A percentile compares a stretch with the other conserved stretches of the same genome.
Conservation (phyloP, 2,797 vertebrate genomes). For the Stomatorhinus walkeri region DNA sequence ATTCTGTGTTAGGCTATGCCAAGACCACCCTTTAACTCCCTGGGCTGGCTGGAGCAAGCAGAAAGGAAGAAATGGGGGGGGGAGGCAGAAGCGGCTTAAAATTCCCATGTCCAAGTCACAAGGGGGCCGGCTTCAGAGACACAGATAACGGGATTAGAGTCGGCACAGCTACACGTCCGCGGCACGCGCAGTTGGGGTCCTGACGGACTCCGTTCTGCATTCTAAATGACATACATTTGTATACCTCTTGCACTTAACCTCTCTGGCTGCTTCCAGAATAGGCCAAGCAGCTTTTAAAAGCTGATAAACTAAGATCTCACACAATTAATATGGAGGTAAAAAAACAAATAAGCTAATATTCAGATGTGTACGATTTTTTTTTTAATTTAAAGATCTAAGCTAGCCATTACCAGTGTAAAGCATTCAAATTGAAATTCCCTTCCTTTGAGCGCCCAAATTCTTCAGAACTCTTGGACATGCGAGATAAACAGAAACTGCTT, state of each 20-base stretch:
- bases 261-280: conserved; percentile 19
- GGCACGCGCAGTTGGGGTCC: conserved; percentile 51
- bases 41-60: neutral
- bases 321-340: neutral
- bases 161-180: conserved; percentile 59
- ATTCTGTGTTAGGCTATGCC: neutral
- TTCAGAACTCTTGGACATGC: neutral
- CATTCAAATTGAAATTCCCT: neutral
- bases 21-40: neutral
- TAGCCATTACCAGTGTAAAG: neutral
- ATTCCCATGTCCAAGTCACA: conserved; percentile 67
- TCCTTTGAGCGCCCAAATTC: neutral
- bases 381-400: neutral
- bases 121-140: conserved; percentile 65
- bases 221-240: conserved; percentile 54
- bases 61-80: neutral
- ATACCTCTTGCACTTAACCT: conserved; percentile 65
- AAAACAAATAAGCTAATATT: neutral
- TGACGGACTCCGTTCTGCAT: conserved; percentile 53
- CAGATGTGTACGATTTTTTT: neutral
- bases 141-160: conserved; percentile 73
- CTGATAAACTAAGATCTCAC: neutral
- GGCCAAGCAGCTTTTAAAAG: neutral
- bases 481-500: neutral
- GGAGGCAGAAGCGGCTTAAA: conserved; percentile 57